A percentile compares a stretch with the other conserved stretches of the same genome.
phyloP scores from a whole-genome alignment of 2,888 invertebrate genomes.

The Dynastes tityus region DNA sequence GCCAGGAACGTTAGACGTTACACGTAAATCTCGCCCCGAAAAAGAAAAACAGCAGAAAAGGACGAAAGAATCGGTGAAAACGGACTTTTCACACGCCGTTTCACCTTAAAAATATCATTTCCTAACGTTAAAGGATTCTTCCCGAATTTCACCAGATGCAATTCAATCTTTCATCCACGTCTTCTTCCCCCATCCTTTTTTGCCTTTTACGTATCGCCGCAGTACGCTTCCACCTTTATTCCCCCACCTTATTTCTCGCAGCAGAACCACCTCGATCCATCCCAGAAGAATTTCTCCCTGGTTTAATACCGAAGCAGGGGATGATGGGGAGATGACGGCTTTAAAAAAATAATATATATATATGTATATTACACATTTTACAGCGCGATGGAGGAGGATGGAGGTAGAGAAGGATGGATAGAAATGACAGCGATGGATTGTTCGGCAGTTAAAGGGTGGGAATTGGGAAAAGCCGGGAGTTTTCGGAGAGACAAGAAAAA shows the following conservation, averaged over 20 bases:
- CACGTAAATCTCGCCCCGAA: no score
- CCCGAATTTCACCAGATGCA: conserved; percentile 10
- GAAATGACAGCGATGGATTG: background rate
- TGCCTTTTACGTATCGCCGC: background rate
- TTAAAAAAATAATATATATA: background rate
- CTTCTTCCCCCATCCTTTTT: background rate
- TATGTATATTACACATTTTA: background rate
- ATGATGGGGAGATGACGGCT: background rate
- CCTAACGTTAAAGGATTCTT: conserved; percentile 5
- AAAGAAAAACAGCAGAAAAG: no score
- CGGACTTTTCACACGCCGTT: no score
- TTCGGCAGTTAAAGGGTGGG: background rate
- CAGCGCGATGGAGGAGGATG: background rate
- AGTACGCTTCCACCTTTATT: background rate
- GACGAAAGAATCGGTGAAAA: no score
- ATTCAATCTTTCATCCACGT: conserved; percentile 8
- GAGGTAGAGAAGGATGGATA: background rate
- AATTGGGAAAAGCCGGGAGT: background rate
- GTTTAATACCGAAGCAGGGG: background rate
- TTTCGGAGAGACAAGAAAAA: background rate
- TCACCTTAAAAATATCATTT: conserved; percentile 9
- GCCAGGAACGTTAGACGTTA: no score
- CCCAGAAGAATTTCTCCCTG: background rate
- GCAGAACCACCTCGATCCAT: background rate
- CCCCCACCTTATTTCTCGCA: background rate